Base-by-base conservation (phyloP, 2,888 invertebrate species). In the Phaedon cochleariae region DNA sequence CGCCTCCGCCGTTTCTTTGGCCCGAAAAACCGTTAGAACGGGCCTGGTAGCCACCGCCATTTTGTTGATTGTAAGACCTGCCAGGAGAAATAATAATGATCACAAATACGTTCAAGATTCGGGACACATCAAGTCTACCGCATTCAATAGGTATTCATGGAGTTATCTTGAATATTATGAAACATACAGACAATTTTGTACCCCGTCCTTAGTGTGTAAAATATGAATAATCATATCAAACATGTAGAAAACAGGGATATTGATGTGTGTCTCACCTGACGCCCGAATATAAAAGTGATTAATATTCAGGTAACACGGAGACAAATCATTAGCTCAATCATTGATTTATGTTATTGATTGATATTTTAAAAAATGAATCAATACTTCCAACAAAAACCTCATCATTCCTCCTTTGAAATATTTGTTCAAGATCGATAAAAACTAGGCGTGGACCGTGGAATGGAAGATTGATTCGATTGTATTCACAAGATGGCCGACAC, bases 11-110 rank as follows among this genome's bases (percentile, higher is more conserved):
- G 18, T 31, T 31, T 57, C 69, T 68, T 37, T 59, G 65, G 34
- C 59, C 67, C 21, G 65, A 63, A 34, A 52, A 65, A 77, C 74
- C 77, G 74, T 78, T 78, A 74, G 76, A 73, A 77, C 70, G 78
- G 71, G 76, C 46, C 62, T 67, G 67, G 48, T 63, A 67, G 41
- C 67, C 59, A 34, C 67, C 66, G 59, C 72, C 73, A 59, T 67
- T 74, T 66, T 73, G 74, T 65, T 74, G 76, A 63, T 72, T 70
- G 67, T 72, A 76, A 64, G 76, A 72, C 76, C 76, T 80, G 77
- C 69, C 78, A 78, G 79, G 60, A 67, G 21, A 74, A 75, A 73
- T 74, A 73, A 76, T 17, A 18, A 7, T 22, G 22, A 21, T 20
- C n/a, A 46, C 9, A 46, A 46, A 26, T n/a, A n/a, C n/a, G n/a